These are phyloP conservation scores for Eptatretus burgeri DNA, from an alignment of 2,113 vertebrate genomes.

Conservation along the genomic window DNA sequence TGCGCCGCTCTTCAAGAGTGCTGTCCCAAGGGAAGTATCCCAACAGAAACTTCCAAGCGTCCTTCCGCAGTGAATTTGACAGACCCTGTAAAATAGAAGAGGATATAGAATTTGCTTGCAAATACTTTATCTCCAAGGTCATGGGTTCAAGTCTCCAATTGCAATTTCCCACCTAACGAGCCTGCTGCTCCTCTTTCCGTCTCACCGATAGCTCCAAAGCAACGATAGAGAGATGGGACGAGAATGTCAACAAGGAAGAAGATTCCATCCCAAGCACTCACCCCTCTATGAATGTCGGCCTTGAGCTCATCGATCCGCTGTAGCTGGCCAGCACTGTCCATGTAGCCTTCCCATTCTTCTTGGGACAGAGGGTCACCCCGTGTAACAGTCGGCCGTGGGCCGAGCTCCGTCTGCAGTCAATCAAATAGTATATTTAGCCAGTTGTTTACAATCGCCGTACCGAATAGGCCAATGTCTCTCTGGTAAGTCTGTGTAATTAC, in stretches of 20 bases:
- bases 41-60: slow-evolving; percentile 54
- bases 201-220: not conserved
- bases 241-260: not conserved
- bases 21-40: slow-evolving; percentile 51
- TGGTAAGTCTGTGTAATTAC: no score
- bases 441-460: not conserved
- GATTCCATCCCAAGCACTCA: slow-evolving; percentile 13
- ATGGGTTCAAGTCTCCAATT: no score
- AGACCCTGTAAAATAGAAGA: slow-evolving; percentile 24
- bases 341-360: slow-evolving; percentile 29
- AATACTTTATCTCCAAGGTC: not conserved
- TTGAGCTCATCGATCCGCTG: slow-evolving; percentile 23
- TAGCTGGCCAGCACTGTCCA: slow-evolving; percentile 36
- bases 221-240: not conserved
- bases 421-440: not conserved
- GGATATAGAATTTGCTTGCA: not conserved
- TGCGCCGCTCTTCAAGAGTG: slow-evolving; percentile 29
- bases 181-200: not conserved
- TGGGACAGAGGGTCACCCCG: slow-evolving; percentile 25
- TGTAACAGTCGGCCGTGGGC: slow-evolving; percentile 25
- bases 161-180: not conserved
- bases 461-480: not conserved
- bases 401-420: slow-evolving; percentile 26
- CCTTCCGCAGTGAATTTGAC: slow-evolving; percentile 24
- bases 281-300: slow-evolving; percentile 42